These are phyloP conservation scores for Eudasyphora cyanicolor DNA, from an alignment of 2,888 invertebrate species.

Conservation along the genomic window DNA sequence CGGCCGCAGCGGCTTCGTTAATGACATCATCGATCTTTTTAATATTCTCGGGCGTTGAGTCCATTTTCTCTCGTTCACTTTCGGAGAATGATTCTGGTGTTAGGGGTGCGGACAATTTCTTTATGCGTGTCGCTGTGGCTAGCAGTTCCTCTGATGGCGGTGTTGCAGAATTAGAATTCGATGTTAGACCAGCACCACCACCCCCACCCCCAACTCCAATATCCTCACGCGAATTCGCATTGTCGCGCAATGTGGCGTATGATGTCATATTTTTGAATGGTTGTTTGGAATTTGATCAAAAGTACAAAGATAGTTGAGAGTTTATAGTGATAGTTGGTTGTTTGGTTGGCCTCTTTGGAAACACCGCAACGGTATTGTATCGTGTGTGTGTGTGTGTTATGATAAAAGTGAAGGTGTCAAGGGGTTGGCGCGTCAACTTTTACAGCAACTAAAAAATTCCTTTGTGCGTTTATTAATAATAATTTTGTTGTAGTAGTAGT, in stretches of 20 bases:
- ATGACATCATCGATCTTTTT: conserved; percentile 80
- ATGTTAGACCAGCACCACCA: conserved; percentile 46
- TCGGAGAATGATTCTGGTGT: conserved; percentile 72
- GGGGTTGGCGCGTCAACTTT: conserved; percentile 36
- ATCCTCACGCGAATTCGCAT: conserved; percentile 54
- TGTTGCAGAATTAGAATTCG: conserved; percentile 37
- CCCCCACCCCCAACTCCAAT: no score
- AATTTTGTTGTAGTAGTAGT: conserved; percentile 20
- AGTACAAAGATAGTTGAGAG: neutral
- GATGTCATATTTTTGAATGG: conserved; percentile 66
- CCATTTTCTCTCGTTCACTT: conserved; percentile 77
- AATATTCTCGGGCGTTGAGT: conserved; percentile 79
- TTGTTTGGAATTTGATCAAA: neutral
- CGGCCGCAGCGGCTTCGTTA: conserved; percentile 65
- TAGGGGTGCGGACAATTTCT: conserved; percentile 47
- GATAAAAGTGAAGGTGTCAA: conserved; percentile 21
- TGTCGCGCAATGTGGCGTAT: conserved; percentile 66
- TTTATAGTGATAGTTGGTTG: neutral
- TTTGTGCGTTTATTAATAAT: conserved; percentile 57
- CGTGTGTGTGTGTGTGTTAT: neutral
- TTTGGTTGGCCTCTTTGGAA: neutral
- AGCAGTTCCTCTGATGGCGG: conserved; percentile 42
- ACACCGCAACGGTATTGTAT: neutral
- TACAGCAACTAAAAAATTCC: conserved; percentile 33
- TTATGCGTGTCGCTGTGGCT: conserved; percentile 42